phyloP scores from a whole-genome alignment of 2,113 vertebrate species.

The Riparia riparia region DNA sequence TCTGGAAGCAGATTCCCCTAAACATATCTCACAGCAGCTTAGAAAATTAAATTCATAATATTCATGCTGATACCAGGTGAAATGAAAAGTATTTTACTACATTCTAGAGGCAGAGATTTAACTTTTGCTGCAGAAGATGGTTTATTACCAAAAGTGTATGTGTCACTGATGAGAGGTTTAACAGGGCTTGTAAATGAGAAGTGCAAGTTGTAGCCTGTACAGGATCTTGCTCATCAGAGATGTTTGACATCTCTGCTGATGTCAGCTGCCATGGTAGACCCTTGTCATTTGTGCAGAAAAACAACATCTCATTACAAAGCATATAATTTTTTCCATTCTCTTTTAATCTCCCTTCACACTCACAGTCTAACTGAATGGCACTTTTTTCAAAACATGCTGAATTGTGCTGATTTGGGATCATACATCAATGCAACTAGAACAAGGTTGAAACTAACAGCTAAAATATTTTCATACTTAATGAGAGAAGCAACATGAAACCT shows the following conservation, averaged over 20 bases:
- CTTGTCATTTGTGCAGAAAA: background rate
- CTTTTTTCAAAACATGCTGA: background rate
- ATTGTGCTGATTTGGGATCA: background rate
- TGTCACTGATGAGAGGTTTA: constrained; percentile 19
- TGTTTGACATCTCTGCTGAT: constrained; percentile 24
- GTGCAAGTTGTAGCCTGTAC: background rate
- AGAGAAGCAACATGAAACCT: background rate
- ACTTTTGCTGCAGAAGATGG: background rate
- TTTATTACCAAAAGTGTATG: background rate
- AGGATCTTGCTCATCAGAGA: constrained; percentile 7
- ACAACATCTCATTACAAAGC: background rate
- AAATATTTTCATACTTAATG: constrained; percentile 3
- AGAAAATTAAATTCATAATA: background rate
- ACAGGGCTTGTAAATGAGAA: constrained; percentile 5
- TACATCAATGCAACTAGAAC: background rate
- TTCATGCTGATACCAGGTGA: background rate
- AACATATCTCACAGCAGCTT: rapidly evolving
- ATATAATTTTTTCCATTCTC: background rate
- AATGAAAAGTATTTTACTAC: background rate
- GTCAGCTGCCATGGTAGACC: constrained; percentile 9
- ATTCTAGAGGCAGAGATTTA: background rate
- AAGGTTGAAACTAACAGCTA: background rate
- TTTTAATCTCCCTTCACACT: background rate
- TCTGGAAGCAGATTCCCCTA: background rate
- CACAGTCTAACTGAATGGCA: background rate